Evolutionary conservation across 1,140 invertebrate genomes (phyloP).

Genomic region (Drosophila sulfurigaster): DNA sequence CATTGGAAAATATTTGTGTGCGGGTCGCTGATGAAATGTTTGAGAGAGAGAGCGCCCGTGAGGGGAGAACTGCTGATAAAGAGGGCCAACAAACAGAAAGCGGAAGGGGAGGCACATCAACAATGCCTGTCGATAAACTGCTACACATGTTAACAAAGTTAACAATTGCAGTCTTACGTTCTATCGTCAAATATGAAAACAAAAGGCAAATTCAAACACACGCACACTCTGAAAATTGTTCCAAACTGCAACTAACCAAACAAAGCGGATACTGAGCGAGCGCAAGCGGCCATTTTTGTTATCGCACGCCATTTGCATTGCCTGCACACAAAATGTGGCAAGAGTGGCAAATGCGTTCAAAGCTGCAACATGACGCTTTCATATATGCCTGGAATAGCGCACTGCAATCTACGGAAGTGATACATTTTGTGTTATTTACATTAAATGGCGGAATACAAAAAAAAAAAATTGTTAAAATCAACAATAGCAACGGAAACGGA

Average conservation of each 20-base stretch:
- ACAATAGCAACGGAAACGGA: constrained; percentile 65
- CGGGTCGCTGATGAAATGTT: constrained; percentile 44
- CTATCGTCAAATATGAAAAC: constrained; percentile 38
- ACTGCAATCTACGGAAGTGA: constrained; percentile 45
- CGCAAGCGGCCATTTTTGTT: constrained; percentile 72
- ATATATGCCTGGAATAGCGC: background rate
- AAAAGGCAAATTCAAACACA: constrained; percentile 39
- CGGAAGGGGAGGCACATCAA: constrained; percentile 18
- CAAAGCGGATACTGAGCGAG: constrained; percentile 72
- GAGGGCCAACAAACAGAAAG: background rate
- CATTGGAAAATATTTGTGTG: constrained; percentile 73
- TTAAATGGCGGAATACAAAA: constrained; percentile 28
- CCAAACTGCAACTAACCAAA: constrained; percentile 73
- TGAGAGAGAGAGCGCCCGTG: background rate
- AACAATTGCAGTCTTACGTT: constrained; percentile 51
- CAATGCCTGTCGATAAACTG: constrained; percentile 72
- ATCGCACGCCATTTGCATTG: constrained; percentile 79
- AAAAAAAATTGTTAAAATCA: constrained; percentile 33
- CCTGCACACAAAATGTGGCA: constrained; percentile 32
- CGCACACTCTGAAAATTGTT: constrained; percentile 52
- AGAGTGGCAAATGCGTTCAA: constrained; percentile 40
- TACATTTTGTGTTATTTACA: constrained; percentile 69
- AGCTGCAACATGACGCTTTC: constrained; percentile 17
- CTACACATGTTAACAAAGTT: constrained; percentile 82
- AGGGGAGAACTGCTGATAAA: constrained; percentile 1